phyloP scores from a whole-genome alignment of 2,113 vertebrate genomes.

The Clupea harengus region DNA sequence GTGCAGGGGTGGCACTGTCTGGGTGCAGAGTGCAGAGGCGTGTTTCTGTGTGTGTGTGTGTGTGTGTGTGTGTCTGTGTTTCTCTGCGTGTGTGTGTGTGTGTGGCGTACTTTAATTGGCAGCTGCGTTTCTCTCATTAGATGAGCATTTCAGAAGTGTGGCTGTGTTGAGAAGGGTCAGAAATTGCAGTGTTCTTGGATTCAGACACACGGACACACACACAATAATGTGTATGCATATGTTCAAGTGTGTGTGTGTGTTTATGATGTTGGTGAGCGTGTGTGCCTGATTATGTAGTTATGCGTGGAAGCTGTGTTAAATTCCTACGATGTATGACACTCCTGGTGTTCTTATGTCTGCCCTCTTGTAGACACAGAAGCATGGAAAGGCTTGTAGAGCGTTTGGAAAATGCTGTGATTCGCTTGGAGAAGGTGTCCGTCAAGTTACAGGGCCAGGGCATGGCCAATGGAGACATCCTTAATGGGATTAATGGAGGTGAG shows the following conservation, averaged over 20 bases:
- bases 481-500: slow-evolving; percentile 77
- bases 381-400: slow-evolving; percentile 84
- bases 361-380: slow-evolving; percentile 62
- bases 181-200: neutral
- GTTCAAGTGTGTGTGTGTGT: slow-evolving; percentile 37
- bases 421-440: slow-evolving; percentile 81
- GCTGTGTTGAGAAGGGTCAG: neutral
- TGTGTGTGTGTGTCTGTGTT: neutral
- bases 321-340: neutral
- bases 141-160: neutral
- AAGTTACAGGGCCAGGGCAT: slow-evolving; percentile 58
- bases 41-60: neutral
- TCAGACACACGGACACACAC: no score
- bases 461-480: slow-evolving; percentile 41
- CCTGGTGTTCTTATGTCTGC: neutral
- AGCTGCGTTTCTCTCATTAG: neutral
- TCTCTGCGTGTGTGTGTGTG: neutral
- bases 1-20: neutral
- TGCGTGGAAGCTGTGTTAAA: no score
- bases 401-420: slow-evolving; percentile 85
- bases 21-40: no score
- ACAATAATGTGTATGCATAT: neutral
- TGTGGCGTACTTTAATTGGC: neutral
- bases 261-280: neutral
- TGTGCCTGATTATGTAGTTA: no score